Percentiles rank a stretch among this genome's conserved stretches.
phyloP scores from a whole-genome alignment of 2,888 invertebrate genomes.

The Lithophane semibrunnea region DNA sequence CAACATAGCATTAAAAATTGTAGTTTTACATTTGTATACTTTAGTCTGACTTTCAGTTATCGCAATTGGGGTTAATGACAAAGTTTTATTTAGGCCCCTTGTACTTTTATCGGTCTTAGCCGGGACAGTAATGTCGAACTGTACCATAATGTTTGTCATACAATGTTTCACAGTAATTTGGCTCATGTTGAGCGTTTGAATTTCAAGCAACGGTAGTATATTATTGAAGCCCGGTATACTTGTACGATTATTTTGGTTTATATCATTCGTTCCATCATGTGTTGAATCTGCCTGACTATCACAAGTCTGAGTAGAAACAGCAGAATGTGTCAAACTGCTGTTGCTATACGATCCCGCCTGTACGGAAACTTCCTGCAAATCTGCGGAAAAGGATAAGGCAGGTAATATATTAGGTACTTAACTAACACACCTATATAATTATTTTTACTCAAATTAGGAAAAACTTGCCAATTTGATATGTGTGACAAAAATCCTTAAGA shows the following conservation, averaged over 20 bases:
- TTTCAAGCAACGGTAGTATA: conserved; percentile 73
- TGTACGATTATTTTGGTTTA: conserved; percentile 53
- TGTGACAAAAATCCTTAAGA: conserved; percentile 51
- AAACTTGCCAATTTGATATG: conserved; percentile 56
- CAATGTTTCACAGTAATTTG: conserved; percentile 82
- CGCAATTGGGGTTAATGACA: conserved; percentile 72
- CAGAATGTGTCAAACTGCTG: not conserved
- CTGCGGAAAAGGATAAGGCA: conserved; percentile 27
- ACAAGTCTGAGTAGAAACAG: conserved; percentile 39
- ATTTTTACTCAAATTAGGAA: not conserved
- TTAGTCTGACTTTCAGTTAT: conserved; percentile 73
- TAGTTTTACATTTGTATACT: conserved; percentile 81
- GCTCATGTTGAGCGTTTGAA: conserved; percentile 75
- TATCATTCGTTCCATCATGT: conserved; percentile 49
- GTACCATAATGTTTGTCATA: conserved; percentile 79
- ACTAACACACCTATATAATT: not conserved
- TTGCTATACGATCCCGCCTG: conserved; percentile 65
- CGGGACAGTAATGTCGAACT: conserved; percentile 81
- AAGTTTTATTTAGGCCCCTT: conserved; percentile 63
- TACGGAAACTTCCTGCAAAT: conserved; percentile 69
- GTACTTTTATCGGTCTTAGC: conserved; percentile 54
- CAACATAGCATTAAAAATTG: conserved; percentile 80
- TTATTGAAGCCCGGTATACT: conserved; percentile 78
- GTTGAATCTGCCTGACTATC: conserved; percentile 26
- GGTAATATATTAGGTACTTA: not conserved